Evolutionary conservation across 2,797 vertebrate species (phyloP).

Genomic region (Lerista edwardsae): DNA sequence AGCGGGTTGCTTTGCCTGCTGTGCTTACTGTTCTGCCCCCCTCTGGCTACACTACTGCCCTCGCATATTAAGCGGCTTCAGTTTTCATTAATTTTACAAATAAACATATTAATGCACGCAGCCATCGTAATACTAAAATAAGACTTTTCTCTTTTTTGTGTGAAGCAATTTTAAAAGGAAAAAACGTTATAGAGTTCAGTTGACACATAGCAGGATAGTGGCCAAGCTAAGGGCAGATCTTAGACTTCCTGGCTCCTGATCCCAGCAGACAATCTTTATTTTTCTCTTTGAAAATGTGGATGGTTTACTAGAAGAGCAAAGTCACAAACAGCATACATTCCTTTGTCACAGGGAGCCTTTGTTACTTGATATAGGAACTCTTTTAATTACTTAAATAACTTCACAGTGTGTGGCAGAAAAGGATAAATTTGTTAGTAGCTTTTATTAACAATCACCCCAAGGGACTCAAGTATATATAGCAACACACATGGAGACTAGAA

Average conservation of each 20-base stretch:
- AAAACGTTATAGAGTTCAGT: not conserved
- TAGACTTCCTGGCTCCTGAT: constrained; percentile 59
- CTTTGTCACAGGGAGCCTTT: constrained; percentile 66
- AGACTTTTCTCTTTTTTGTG: not conserved
- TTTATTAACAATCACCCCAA: constrained; percentile 56
- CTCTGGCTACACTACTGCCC: too few species aligned
- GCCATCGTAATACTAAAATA: not conserved
- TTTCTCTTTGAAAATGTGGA: constrained; percentile 72
- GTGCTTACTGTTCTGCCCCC: too few species aligned
- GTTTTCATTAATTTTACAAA: too few species aligned
- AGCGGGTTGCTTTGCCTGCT: too few species aligned
- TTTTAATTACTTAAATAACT: constrained; percentile 79
- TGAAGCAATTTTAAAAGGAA: constrained; percentile 10
- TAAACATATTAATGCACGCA: not conserved
- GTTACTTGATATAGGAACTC: constrained; percentile 76
- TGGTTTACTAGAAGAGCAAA: constrained; percentile 72
- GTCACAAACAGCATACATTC: constrained; percentile 74
- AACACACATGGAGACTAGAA: not conserved
- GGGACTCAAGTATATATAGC: not conserved
- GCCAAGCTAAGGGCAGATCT: constrained; percentile 33
- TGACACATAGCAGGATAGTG: constrained; percentile 1
- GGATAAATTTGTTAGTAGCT: constrained; percentile 63
- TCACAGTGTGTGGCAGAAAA: constrained; percentile 71
- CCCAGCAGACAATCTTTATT: constrained; percentile 43
- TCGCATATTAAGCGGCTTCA: not conserved